A percentile compares a stretch with the other conserved stretches of the same genome.
Evolutionary conservation across 2,888 invertebrate genomes (phyloP).

Genomic region (Escarpia spicata): DNA sequence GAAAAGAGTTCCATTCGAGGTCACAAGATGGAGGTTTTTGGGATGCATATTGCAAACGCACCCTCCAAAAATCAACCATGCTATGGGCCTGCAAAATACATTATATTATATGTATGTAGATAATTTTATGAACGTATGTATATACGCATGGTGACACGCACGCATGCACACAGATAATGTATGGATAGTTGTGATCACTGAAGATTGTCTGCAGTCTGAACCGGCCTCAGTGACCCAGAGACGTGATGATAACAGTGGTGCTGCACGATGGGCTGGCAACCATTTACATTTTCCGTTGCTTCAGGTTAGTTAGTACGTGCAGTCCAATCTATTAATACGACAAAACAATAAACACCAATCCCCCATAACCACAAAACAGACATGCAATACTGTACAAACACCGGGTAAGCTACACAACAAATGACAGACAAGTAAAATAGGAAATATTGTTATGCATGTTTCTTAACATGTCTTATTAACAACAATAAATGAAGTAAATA

Average conservation of each 20-base stretch:
- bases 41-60: too few species aligned
- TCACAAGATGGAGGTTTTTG: too few species aligned
- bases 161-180: not conserved
- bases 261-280: not conserved
- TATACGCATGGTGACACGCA: not conserved
- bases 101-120: not conserved
- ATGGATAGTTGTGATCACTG: not conserved
- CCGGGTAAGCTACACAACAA: not conserved
- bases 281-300: not conserved
- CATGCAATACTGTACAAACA: not conserved
- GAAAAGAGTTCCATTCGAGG: too few species aligned
- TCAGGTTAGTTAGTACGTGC: not conserved
- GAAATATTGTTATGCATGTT: too few species aligned
- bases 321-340: not conserved
- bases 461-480: too few species aligned
- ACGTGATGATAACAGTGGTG: not conserved
- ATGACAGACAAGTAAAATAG: too few species aligned
- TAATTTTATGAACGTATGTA: not conserved
- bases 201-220: not conserved
- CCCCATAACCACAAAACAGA: not conserved
- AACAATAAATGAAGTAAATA: too few species aligned
- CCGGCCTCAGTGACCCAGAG: not conserved
- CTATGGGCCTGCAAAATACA: not conserved
- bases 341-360: not conserved
- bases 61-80: too few species aligned